Evolutionary conservation across 2,888 invertebrate species (phyloP), one percentile per base, ranked within the genome.

Genomic region (Cephus runcator): DNA sequence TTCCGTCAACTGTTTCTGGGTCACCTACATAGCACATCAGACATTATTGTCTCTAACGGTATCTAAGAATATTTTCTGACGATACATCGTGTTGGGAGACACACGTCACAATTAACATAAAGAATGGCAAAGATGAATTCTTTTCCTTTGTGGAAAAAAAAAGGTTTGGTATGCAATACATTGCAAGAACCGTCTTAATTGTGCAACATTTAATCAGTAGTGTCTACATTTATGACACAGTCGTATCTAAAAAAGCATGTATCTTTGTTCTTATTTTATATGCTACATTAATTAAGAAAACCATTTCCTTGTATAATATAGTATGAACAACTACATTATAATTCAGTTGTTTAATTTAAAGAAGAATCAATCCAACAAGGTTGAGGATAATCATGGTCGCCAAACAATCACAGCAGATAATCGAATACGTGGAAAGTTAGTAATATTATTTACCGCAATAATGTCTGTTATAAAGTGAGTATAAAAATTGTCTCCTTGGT

Each of bases 1-100:
- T 23, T 56, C 23, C 56, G 23, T 56, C 56, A 9, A 56, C 56
- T 23, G 56, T 81, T 81, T 83, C 83, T 82, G 81, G 83, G 83
- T 83, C 81, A 83, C 80, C 79, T 79, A 79, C 83, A 83, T 84
- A 74, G 73, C 79, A 76, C 75, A 69, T 80, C 81, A 81, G 79
- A 84, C 79, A 75, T 73, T 73, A 73, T 73, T 34, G 74, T 36
- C 23, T 74, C 74, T 34, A 74, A 74, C 74, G 74, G 74, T 74
- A 74, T 35, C 34, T 35, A 23, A 34, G 11, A 35, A 74, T 74
- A 35, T 74, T 74, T 74, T 74, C 74, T 74, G 34, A 36, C 35
- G 12, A 73, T 73, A 34, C 36, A 23, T 11, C 23, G 36, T 35
- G 1, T 12, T 35, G n/a, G 35, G 74, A 35, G 30, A 35, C n/a